Evolutionary conservation across 2,797 vertebrate species (phyloP).

Genomic region (Babyrousa celebensis): DNA sequence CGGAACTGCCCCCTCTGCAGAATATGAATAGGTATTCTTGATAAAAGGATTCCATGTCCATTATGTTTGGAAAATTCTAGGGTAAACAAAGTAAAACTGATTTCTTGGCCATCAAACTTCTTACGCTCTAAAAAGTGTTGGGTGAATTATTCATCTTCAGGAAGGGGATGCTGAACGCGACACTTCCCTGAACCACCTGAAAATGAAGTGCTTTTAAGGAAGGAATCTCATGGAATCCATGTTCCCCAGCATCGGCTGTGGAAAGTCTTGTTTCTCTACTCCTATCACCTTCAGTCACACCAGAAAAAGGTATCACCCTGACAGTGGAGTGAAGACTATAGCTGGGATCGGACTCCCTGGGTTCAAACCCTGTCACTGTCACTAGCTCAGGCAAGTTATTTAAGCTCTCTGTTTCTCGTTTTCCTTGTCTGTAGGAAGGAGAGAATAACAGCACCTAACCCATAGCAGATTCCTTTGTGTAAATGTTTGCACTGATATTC

Average conservation of each 20-base stretch:
- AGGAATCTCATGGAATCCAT: background rate
- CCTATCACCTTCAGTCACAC: background rate
- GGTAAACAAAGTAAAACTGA: background rate
- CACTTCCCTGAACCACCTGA: background rate
- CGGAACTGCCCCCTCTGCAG: background rate
- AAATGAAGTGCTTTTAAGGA: slow-evolving; percentile 17
- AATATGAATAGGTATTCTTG: background rate
- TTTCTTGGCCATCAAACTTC: background rate
- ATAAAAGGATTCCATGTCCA: background rate
- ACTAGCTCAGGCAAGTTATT: background rate
- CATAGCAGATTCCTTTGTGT: background rate
- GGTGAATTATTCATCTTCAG: background rate
- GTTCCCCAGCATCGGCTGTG: background rate
- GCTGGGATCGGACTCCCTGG: background rate
- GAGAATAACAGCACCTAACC: background rate
- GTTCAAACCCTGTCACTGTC: background rate
- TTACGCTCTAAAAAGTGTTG: background rate
- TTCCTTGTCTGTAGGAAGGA: background rate
- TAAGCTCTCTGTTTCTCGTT: background rate
- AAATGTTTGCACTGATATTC: background rate
- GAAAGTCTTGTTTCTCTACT: background rate
- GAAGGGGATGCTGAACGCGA: background rate
- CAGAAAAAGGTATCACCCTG: background rate
- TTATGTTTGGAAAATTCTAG: background rate
- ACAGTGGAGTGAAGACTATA: background rate